Evolutionary conservation across 2,797 vertebrate genomes (phyloP).

Genomic region (Arrhamphus sclerolepis): DNA sequence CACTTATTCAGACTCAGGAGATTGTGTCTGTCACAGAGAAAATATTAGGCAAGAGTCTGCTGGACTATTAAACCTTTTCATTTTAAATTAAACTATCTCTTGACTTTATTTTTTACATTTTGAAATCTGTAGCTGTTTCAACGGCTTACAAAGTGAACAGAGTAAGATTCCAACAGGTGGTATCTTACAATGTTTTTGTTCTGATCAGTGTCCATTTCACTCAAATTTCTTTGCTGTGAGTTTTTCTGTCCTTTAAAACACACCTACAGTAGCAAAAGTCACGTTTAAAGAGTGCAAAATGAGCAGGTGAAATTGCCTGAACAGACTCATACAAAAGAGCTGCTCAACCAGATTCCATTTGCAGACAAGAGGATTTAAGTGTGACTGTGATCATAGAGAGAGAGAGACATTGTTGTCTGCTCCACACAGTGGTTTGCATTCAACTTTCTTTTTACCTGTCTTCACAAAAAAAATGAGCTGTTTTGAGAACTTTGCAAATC

Average conservation of each 20-base stretch:
- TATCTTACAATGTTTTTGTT: too few relatives aligned
- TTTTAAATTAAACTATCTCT: too few relatives aligned
- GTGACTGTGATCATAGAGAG: not conserved
- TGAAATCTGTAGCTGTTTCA: too few relatives aligned
- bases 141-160: too few relatives aligned
- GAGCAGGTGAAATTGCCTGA: constrained; percentile 16
- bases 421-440: not conserved
- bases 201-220: not conserved
- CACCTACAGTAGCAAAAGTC: not conserved
- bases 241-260: not conserved
- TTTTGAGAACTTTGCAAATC: constrained; percentile 30
- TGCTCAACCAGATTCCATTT: constrained; percentile 49
- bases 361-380: constrained; percentile 2
- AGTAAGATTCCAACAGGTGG: too few relatives aligned
- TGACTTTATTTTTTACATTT: too few relatives aligned
- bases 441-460: not conserved
- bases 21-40: too few relatives aligned
- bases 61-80: too few relatives aligned
- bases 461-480: constrained; percentile 52
- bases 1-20: too few relatives aligned
- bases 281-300: not conserved
- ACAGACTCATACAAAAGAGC: constrained; percentile 10
- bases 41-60: too few relatives aligned
- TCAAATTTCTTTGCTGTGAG: not conserved
- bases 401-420: not conserved